A percentile compares a stretch with the other conserved stretches of the same genome.
Evolutionary conservation across 2,113 vertebrate genomes (phyloP).

Genomic region (Pseudonaja textilis): DNA sequence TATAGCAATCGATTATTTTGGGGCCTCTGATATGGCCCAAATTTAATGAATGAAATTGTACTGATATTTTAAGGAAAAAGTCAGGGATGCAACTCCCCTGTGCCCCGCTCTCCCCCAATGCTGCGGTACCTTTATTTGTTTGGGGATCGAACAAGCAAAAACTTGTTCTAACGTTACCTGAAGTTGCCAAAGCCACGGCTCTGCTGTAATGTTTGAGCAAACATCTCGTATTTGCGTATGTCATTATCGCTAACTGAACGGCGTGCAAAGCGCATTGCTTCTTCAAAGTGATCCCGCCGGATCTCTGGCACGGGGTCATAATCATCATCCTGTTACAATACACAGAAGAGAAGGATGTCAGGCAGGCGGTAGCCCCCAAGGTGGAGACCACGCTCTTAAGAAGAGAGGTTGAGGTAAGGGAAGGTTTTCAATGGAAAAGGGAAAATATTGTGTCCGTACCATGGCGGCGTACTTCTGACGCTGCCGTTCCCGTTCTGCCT

Average conservation of each 20-base stretch:
- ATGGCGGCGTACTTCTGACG: conserved; percentile 96
- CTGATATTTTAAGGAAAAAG: too few relatives aligned
- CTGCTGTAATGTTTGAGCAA: conserved; percentile 98
- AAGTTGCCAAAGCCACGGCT: conserved; percentile 98
- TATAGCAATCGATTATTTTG: neutral
- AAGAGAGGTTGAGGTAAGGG: neutral
- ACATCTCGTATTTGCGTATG: conserved; percentile 99
- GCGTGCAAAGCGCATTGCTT: conserved; percentile 98
- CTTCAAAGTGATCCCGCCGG: conserved; percentile 97
- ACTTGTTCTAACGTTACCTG: conserved; percentile 75
- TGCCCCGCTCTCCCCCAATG: neutral
- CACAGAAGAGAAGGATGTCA: neutral
- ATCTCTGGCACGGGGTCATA: conserved; percentile 96
- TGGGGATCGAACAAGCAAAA: neutral
- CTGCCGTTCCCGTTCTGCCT: conserved; percentile 83
- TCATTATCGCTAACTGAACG: conserved; percentile 98
- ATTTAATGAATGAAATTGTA: neutral
- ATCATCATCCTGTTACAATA: conserved; percentile 88
- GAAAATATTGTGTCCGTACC: conserved; percentile 70
- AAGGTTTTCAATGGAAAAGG: neutral
- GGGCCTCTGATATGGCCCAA: neutral
- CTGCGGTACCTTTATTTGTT: neutral
- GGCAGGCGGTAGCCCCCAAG: fast-evolving
- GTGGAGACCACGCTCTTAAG: neutral
- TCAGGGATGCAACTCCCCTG: neutral